Percentiles rank a stretch among this genome's conserved stretches.
Evolutionary conservation across 2,888 invertebrate species (phyloP).

Genomic region (Crioceris asparagi): DNA sequence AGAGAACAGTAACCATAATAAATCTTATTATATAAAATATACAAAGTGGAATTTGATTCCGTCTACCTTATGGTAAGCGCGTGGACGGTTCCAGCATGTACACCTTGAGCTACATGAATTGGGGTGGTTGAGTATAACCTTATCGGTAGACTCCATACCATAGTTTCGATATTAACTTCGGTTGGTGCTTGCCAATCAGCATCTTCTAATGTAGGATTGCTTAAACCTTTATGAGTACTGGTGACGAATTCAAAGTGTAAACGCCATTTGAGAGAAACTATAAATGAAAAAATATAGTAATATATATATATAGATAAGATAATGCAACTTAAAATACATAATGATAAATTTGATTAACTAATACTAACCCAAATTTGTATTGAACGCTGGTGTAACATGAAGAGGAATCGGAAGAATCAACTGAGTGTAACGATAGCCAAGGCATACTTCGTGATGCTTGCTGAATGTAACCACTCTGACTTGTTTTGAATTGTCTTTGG

Average conservation of each 20-base stretch:
- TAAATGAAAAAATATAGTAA: conserved; percentile 25
- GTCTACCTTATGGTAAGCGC: conserved; percentile 28
- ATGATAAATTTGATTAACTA: not conserved
- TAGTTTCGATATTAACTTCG: conserved; percentile 86
- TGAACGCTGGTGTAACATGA: conserved; percentile 92
- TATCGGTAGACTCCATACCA: conserved; percentile 97
- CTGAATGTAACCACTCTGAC: conserved; percentile 59
- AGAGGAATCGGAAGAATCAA: conserved; percentile 88
- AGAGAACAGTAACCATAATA: no score
- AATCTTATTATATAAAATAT: no score
- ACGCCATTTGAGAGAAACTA: conserved; percentile 84
- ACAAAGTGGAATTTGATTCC: no score
- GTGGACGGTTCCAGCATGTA: conserved; percentile 37
- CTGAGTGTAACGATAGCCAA: conserved; percentile 79
- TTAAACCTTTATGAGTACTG: conserved; percentile 49
- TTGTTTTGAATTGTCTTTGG: conserved; percentile 28
- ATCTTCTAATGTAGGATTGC: conserved; percentile 48
- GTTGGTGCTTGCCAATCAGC: conserved; percentile 74
- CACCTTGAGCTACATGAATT: conserved; percentile 61
- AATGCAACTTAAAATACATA: not conserved
- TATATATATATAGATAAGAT: not conserved
- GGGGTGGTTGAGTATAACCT: conserved; percentile 89
- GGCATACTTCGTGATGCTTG: conserved; percentile 85
- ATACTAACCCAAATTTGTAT: conserved; percentile 65
- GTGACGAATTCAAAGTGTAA: conserved; percentile 97